Percentiles rank a stretch among this genome's conserved stretches.
Conservation (phyloP, 92 coral and sea anemone species). For the Palythoa caribaeorum region DNA sequence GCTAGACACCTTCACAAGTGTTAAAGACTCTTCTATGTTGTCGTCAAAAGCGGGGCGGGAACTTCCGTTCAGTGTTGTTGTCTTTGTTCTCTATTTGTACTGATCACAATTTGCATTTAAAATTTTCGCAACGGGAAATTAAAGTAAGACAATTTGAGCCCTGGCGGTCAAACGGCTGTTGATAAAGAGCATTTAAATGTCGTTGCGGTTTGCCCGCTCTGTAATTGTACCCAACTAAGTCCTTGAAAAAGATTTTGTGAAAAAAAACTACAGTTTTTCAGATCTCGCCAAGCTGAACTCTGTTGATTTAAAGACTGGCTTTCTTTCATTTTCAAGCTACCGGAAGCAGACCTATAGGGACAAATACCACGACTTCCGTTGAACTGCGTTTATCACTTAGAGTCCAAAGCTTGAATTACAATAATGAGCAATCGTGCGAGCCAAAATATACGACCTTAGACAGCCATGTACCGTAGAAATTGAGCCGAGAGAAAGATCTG, state of each 20-base stretch:
- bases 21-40: conserved; percentile 84
- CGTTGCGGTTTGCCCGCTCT: conserved; percentile 29
- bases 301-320: conserved; percentile 63
- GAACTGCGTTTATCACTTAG: conserved; percentile 84
- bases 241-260: background rate
- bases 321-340: conserved; percentile 61
- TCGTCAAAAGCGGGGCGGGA: conserved; percentile 93
- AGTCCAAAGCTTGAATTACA: conserved; percentile 89
- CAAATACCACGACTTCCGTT: conserved; percentile 92
- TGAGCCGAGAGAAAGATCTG: conserved; percentile 37
- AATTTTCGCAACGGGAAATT: conserved; percentile 90
- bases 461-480: conserved; percentile 74
- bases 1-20: conserved; percentile 58
- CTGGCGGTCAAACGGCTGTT: conserved; percentile 46
- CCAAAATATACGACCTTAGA: conserved; percentile 85
- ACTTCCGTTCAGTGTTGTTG: conserved; percentile 89
- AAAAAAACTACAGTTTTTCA: background rate
- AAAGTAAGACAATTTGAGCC: conserved; percentile 63
- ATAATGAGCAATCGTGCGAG: conserved; percentile 84
- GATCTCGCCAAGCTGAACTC: background rate
- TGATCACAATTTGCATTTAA: conserved; percentile 88
- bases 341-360: conserved; percentile 88
- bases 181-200: conserved; percentile 28
- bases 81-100: conserved; percentile 91
- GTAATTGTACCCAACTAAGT: background rate